phyloP scores from a whole-genome alignment of 2,113 vertebrate species.

The Takifugu flavidus region DNA sequence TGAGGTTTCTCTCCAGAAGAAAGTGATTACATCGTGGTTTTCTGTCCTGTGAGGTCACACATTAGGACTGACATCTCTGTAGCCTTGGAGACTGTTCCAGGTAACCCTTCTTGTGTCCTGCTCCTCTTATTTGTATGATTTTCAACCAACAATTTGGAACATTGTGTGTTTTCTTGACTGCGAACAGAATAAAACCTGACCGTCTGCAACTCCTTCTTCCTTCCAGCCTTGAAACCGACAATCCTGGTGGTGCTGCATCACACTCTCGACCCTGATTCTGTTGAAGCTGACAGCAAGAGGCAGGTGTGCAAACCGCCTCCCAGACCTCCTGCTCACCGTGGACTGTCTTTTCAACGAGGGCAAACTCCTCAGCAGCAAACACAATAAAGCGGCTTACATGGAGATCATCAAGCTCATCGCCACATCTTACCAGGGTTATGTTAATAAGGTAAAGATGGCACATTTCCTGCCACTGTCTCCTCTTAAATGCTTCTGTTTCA shows the following conservation, averaged over 20 bases:
- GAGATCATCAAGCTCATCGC: neutral
- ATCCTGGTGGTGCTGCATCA: neutral
- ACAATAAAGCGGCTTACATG: neutral
- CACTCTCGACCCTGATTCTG: neutral
- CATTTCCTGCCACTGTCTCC: no score
- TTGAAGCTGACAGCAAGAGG: neutral
- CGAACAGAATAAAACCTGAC: no score
- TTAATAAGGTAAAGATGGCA: no score
- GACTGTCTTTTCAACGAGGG: slow-evolving; percentile 34
- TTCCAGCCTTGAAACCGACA: neutral
- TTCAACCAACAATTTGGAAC: neutral
- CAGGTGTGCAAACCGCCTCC: neutral
- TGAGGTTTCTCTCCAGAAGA: rapidly evolving
- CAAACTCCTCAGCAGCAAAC: rapidly evolving
- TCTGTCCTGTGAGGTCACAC: slow-evolving; percentile 40
- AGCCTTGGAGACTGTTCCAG: neutral
- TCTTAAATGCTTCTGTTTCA: no score
- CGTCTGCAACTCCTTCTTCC: no score
- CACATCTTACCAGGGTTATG: no score
- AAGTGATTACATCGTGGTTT: slow-evolving; percentile 26
- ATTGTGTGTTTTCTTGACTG: neutral
- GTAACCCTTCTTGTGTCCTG: no score
- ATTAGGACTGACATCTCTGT: slow-evolving; percentile 6
- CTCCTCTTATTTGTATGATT: no score
- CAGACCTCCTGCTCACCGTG: slow-evolving; percentile 28